Base-by-base conservation (phyloP, 2,797 vertebrate genomes). In the Sebastes diploproa region DNA sequence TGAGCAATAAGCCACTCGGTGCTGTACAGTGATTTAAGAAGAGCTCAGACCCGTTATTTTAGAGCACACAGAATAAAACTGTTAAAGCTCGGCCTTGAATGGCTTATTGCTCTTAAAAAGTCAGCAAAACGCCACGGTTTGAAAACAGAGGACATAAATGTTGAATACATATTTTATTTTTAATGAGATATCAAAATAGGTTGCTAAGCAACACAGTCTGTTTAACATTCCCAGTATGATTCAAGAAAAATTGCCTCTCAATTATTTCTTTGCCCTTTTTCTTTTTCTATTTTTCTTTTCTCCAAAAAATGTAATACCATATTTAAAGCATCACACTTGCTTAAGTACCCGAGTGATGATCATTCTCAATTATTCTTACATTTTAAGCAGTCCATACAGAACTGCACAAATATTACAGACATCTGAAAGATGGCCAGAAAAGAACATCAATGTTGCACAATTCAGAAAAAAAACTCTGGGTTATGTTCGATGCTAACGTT, bases 91-190 rank as follows among this genome's bases (percentile, higher is more conserved):
- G 56, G 36, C 52, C 54, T 59, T 12, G 16, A 58, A 56, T 79
- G 58, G n/a, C n/a, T 59, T 70, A 54, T 55, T 72, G 42, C 42
- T 71, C 42, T 65, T 78, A 72, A 76, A 75, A 81, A 32, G 18
- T 20, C 61, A 72, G 50, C 64, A 42, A 81, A 71, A 59, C 27
- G 42, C 34, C 5, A 27, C 20, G 3, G 32, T 60, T 73, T 73
- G 27, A 55, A 75, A 84, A 88, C 55, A 66, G 29, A 29, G 7
- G 55, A 72, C 14, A 73, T 64, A 72, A 74, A 78, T 75, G 16
- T 76, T 82, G 63, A 84, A 80, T 46, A 42, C 11, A 63, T 59
- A 20, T 80, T 84, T 80, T 34, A 78, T 61, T 59, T 82, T 77
- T 75, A 75, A 72, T 77, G 63, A 36, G n/a, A 23, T 68, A 22